Evolutionary conservation across 2,888 invertebrate species (phyloP), one percentile per base, ranked within the genome.

Genomic region (Tinea trinotella): DNA sequence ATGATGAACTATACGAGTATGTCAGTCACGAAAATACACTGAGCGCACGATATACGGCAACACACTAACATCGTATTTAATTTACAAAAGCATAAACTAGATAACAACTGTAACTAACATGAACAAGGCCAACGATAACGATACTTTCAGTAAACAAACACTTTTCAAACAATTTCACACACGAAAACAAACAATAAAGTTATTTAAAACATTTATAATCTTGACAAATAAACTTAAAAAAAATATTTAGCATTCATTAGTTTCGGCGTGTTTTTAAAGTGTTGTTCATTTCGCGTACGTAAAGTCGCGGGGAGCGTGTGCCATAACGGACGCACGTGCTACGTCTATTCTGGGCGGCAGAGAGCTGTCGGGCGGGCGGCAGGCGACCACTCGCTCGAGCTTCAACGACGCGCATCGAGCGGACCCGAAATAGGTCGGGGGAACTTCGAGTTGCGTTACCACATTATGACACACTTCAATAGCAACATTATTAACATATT

Each of bases 331-430:
- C 83, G 80, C 84, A 83, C 84, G 82, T 84, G 85, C 82, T 81
- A 74, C 78, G 77, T 83, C 84, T 85, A 85, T 85, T 84, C 80
- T 76, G 78, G 81, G 77, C 73, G 74, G 71, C 67, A 69, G 68
- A 64, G 59, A 59, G 60, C 62, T 61, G 70, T 15, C 24, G 40
- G 55, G 68, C 57, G 54, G 49, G 35, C 30, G 34, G 55, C 55
- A 70, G 68, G 71, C 74, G 70, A 62, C 64, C 59, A 63, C 61
- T 61, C 57, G 76, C 79, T 78, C 76, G 82, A 82, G 74, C 82
- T 76, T 68, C 64, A 68, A 59, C 73, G 75, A 19, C 46, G 46
- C 46, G 59, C 60, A 61, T 63, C 55, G 57, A 57, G 52, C 56
- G 56, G 18, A 50, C 55, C 50, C 55, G 53, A 83, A 76, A 71